Percentiles rank a stretch among this genome's conserved stretches.
Evolutionary conservation across 2,797 vertebrate species (phyloP).

Genomic region (Odontamblyopus lacepedii): DNA sequence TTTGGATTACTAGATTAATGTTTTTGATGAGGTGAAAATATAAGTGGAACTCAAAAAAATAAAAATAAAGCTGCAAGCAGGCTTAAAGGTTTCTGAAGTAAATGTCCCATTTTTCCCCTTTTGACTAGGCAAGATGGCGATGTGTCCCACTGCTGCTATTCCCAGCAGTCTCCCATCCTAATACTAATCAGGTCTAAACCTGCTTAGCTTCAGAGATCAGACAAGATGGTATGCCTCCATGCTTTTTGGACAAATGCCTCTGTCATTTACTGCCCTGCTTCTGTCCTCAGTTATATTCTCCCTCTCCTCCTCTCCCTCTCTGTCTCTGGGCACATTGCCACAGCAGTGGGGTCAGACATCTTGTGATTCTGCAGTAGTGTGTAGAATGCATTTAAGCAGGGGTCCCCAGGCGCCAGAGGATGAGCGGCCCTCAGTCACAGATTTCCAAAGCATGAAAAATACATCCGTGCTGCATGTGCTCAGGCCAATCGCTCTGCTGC

Average conservation of each 20-base stretch:
- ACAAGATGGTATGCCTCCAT: too few species aligned
- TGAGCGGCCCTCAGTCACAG: conserved; percentile 73
- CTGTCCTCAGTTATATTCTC: background rate
- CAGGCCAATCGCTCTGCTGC: conserved; percentile 57
- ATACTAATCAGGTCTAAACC: too few species aligned
- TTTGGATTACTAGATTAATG: too few species aligned
- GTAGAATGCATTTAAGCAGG: conserved; percentile 73
- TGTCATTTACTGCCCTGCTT: conserved; percentile 1
- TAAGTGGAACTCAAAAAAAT: too few species aligned
- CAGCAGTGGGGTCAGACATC: conserved; percentile 77
- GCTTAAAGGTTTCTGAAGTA: too few species aligned
- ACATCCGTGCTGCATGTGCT: conserved; percentile 66
- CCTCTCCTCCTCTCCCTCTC: conserved; percentile 27
- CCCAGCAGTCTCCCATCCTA: too few species aligned
- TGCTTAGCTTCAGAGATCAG: too few species aligned
- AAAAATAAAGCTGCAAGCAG: too few species aligned
- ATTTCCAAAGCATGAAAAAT: conserved; percentile 74
- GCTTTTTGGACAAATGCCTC: conserved; percentile 8
- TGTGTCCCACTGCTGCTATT: too few species aligned
- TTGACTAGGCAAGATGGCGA: too few species aligned
- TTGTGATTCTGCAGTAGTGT: conserved; percentile 77
- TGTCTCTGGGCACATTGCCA: conserved; percentile 75
- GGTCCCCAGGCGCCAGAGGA: conserved; percentile 71
- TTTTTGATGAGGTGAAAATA: too few species aligned
- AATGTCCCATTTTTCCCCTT: too few species aligned